These are phyloP conservation scores for Emydoidea blandingii DNA, from an alignment of 2,797 vertebrate genomes.

Conservation along the genomic window DNA sequence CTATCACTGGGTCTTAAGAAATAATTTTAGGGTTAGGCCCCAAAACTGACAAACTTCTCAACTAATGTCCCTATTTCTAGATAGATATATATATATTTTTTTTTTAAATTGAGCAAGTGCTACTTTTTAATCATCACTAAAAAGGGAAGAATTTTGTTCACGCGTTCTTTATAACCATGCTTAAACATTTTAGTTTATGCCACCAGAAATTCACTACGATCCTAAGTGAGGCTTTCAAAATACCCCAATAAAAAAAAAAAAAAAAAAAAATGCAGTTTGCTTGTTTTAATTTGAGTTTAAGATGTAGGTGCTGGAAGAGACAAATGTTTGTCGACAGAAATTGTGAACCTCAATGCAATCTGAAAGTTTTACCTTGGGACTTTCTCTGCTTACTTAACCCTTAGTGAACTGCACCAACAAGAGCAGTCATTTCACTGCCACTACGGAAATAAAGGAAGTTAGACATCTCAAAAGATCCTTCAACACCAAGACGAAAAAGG, in stretches of 20 bases:
- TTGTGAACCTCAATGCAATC: slow-evolving; percentile 67
- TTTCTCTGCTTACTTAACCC: slow-evolving; percentile 78
- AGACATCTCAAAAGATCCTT: slow-evolving; percentile 77
- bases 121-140: not conserved
- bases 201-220: slow-evolving; percentile 49
- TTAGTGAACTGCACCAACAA: slow-evolving; percentile 81
- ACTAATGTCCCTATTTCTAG: not conserved
- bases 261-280: slow-evolving; percentile 57
- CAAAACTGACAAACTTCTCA: slow-evolving; percentile 8
- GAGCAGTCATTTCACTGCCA: slow-evolving; percentile 79
- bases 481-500: slow-evolving; percentile 74
- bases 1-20: not conserved
- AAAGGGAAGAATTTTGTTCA: slow-evolving; percentile 5
- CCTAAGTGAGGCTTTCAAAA: slow-evolving; percentile 55
- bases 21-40: slow-evolving; percentile 6
- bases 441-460: slow-evolving; percentile 78
- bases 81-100: not conserved
- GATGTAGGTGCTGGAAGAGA: slow-evolving; percentile 65
- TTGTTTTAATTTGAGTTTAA: slow-evolving; percentile 62
- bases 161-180: not conserved
- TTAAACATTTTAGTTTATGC: slow-evolving; percentile 12
- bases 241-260: slow-evolving; percentile 22
- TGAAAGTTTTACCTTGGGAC: slow-evolving; percentile 76
- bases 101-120: not conserved
- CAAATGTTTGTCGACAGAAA: slow-evolving; percentile 68